Base-by-base conservation (phyloP, 1,140 invertebrate genomes). In the Drosophila yakuba region DNA sequence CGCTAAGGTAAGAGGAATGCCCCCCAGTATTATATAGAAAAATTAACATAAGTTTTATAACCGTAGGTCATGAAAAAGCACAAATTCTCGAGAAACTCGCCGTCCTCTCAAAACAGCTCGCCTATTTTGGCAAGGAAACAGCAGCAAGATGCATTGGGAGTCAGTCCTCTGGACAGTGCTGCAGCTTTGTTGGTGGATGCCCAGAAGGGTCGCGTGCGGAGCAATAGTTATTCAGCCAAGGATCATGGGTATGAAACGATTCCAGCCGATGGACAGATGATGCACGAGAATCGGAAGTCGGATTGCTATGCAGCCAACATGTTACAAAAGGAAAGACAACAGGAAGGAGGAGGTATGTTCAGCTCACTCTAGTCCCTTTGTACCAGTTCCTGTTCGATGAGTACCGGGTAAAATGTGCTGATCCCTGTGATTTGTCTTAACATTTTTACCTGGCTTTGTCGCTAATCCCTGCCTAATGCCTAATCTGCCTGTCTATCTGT, bases 221-320 rank as follows among this genome's bases (percentile, higher is more conserved):
- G 86, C 41, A 92, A 91, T 47, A 92, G 91, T 56, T 92, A 92
- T 47, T 77, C 83, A 11, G 79, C 89, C 17, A 92, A 92, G 51
- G 94, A 95, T 92, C 94, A 94, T n/a, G 94, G 94, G 6, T 95
- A 95, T 78, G 95, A 95, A 88, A 95, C 94, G 36, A 94, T 94
- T 66, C 93, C 93, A 2, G 91, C 92, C 0, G 93, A 94, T 58
- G 82, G 92, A 23, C 60, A 62, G 41, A 48, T 71, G 14, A 36
- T 76, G 11, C 75, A 82, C 7, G 73, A 88, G 61, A 93, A 93
- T 80, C 92, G 92, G 68, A 69, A 94, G 92, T 81, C 93, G 92
- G 77, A 92, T 74, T 88, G 91, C 20, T 92, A 92, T 66, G 84
- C 83, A n/a, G 63, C 85, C 1, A 91, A 74, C 35, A 81, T 92